Evolutionary conservation across 2,113 vertebrate species (phyloP), one percentile per base, ranked within the genome.

Genomic region (Stomatorhinus ivindoensis): DNA sequence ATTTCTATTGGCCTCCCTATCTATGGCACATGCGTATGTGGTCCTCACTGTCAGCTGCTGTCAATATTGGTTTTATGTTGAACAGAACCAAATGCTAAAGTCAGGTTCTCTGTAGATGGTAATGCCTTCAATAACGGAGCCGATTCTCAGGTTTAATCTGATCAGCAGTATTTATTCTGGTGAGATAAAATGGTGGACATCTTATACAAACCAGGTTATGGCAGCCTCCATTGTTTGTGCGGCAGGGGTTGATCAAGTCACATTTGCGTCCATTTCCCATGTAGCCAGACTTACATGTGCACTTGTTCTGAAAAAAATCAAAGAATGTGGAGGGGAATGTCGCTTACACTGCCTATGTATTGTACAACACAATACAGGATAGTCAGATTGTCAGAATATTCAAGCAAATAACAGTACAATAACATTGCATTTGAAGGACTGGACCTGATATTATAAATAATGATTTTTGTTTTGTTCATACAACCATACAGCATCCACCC

Each of bases 251-350:
- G 46, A 98, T 92, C 0, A 94, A 93, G 73, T 97, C 96, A 88
- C 98, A 99, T 87, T 86, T 55, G 2, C 95, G 90, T 3, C 98
- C 98, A 0, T 99, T 93, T 0, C 98, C 98, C 48, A 95, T 96
- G 89, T 95, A 99, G 35, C 97, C 97, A 87, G 91, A 94, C 94
- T 96, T 98, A 93, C 98, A 99, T 0, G 94, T 92, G 91, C 98
- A 99, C 21, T 95, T 94, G 90, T 96, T 98, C 98, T 99, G 92
- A 44, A 93, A 85, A 85, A 58, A 39, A 10, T 83, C 5, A 10
- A 21, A 21, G 27, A 27, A n/a, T 21, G 19, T 8, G 76, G 27
- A 24, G 15, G 5, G 4, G 10, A 5, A 35, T 5, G 65, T 73
- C 4, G 0, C 27, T 15, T 73, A 15, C 9, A 3, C 31, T 73